Percentiles rank a stretch among this genome's conserved stretches.
phyloP scores from a whole-genome alignment of 2,888 invertebrate species.

The Pyrochroa serraticornis region DNA sequence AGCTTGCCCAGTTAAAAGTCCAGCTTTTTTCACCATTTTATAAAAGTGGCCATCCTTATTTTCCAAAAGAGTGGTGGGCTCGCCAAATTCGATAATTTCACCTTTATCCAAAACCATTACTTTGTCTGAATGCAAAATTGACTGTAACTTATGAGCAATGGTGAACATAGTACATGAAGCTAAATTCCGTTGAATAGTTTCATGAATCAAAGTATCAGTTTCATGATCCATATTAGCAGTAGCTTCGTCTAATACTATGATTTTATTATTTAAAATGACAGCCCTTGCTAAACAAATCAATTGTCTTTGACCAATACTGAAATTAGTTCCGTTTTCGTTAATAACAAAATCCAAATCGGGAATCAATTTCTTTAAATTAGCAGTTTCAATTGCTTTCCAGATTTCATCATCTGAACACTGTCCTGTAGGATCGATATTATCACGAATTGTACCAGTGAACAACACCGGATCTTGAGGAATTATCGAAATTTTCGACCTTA shows the following conservation, averaged over 20 bases:
- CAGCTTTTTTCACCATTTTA: constrained; percentile 71
- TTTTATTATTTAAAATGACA: constrained; percentile 59
- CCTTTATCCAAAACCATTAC: constrained; percentile 64
- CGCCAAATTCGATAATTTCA: constrained; percentile 43
- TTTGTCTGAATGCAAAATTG: constrained; percentile 64
- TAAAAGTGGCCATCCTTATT: constrained; percentile 67
- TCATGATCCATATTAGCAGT: constrained; percentile 64
- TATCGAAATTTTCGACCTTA: constrained; percentile 60
- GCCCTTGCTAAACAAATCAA: constrained; percentile 64
- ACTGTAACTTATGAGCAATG: constrained; percentile 56
- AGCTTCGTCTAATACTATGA: constrained; percentile 64
- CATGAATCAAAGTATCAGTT: constrained; percentile 63
- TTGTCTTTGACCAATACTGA: constrained; percentile 63
- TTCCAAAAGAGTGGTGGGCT: constrained; percentile 55
- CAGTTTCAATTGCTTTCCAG: constrained; percentile 50
- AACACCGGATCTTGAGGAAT: constrained; percentile 62
- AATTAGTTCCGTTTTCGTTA: constrained; percentile 36
- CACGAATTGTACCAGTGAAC: constrained; percentile 63
- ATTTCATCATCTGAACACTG: constrained; percentile 45
- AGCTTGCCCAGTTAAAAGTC: constrained; percentile 56
- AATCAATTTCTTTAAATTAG: constrained; percentile 52
- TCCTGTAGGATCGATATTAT: constrained; percentile 46
- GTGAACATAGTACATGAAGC: constrained; percentile 62
- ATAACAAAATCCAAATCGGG: constrained; percentile 42
- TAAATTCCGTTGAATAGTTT: constrained; percentile 62